phyloP scores from a whole-genome alignment of 1,140 invertebrate species.

The Drosophila virilis region DNA sequence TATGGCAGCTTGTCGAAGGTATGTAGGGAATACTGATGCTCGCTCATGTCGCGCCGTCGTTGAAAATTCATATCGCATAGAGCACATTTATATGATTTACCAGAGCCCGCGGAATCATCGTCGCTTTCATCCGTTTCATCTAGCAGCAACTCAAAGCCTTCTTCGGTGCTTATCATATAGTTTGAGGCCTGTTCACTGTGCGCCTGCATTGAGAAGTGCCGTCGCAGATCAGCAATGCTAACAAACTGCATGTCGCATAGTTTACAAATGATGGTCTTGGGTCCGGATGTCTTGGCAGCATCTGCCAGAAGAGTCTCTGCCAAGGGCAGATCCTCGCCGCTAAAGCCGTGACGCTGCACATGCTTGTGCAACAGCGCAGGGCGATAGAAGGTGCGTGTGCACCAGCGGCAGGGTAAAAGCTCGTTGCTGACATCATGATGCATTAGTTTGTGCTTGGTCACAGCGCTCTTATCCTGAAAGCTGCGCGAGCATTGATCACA shows the following conservation, averaged over 20 bases:
- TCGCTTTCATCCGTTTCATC: slow-evolving; percentile 76
- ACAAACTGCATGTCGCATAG: slow-evolving; percentile 66
- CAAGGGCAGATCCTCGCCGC: slow-evolving; percentile 55
- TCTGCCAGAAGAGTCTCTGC: slow-evolving; percentile 68
- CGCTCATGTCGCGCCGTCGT: slow-evolving; percentile 58
- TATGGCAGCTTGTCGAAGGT: slow-evolving; percentile 66
- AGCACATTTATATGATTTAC: slow-evolving; percentile 50
- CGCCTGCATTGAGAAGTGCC: slow-evolving; percentile 53
- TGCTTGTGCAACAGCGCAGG: slow-evolving; percentile 83
- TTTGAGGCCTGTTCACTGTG: slow-evolving; percentile 35
- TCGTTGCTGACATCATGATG: slow-evolving; percentile 80
- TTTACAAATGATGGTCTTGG: slow-evolving; percentile 68
- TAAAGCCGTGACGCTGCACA: slow-evolving; percentile 69
- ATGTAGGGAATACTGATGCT: slow-evolving; percentile 69
- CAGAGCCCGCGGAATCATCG: slow-evolving; percentile 33
- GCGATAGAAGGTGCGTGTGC: slow-evolving; percentile 85
- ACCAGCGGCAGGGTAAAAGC: slow-evolving; percentile 85
- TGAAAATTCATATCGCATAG: slow-evolving; percentile 59
- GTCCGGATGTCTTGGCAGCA: slow-evolving; percentile 57
- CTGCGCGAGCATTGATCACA: slow-evolving; percentile 85
- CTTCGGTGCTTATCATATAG: slow-evolving; percentile 71
- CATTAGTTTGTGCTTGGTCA: slow-evolving; percentile 85
- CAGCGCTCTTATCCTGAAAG: slow-evolving; percentile 85
- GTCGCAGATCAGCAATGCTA: slow-evolving; percentile 58
- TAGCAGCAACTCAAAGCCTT: slow-evolving; percentile 64